Conservation (phyloP, 2,113 vertebrate species). For the Tenrec ecaudatus region DNA sequence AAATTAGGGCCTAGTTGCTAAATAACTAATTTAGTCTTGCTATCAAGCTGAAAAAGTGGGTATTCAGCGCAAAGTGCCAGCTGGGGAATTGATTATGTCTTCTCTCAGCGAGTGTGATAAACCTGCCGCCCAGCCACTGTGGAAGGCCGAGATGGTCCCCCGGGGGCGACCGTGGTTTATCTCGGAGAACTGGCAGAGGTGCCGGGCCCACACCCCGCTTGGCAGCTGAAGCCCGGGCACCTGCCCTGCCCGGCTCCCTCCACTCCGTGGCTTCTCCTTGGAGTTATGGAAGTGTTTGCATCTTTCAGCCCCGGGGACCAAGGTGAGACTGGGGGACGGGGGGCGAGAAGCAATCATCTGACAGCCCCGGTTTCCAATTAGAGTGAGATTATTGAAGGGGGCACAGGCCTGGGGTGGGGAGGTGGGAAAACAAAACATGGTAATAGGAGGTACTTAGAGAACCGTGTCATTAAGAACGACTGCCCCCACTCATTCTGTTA, state of each 20-base stretch:
- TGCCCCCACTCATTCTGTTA: not conserved
- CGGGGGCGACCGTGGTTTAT: constrained; percentile 55
- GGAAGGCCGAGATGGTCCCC: constrained; percentile 85
- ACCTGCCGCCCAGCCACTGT: constrained; percentile 82
- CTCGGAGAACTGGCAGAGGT: constrained; percentile 52
- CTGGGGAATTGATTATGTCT: constrained; percentile 94
- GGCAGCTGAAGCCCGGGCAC: constrained; percentile 76
- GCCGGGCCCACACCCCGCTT: constrained; percentile 52
- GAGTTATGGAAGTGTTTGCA: constrained; percentile 44
- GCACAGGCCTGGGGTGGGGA: not conserved
- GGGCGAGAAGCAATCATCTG: constrained; percentile 53
- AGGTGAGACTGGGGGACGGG: constrained; percentile 48
- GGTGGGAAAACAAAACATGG: constrained; percentile 19
- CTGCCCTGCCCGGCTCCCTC: constrained; percentile 15
- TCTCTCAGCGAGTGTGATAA: constrained; percentile 90
- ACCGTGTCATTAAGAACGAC: constrained; percentile 35
- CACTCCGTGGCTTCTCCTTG: not conserved
- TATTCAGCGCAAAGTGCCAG: constrained; percentile 91
- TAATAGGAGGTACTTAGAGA: constrained; percentile 47
- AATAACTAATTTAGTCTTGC: constrained; percentile 94
- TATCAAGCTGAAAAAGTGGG: constrained; percentile 93
- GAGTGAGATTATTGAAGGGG: constrained; percentile 71
- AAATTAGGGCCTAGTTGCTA: constrained; percentile 93
- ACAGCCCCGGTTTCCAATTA: constrained; percentile 76
- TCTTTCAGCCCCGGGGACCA: constrained; percentile 48